A percentile compares a stretch with the other conserved stretches of the same genome.
Evolutionary conservation across 2,888 invertebrate genomes (phyloP).

Genomic region (Agapostemon virescens): DNA sequence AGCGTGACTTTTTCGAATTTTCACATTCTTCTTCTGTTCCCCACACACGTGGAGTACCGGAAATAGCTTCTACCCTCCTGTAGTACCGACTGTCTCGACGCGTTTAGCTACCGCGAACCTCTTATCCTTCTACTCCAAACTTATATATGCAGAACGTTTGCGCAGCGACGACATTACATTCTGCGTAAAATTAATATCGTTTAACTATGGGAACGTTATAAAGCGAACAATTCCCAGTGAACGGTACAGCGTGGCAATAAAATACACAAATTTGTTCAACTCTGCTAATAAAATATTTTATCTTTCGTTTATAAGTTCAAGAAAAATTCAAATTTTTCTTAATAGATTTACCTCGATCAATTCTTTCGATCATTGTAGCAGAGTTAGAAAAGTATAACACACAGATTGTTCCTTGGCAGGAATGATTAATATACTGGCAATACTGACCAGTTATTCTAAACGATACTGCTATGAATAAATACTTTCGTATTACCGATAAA

Average conservation of each 20-base stretch:
- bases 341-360: no score
- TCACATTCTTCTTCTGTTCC: constrained; percentile 55
- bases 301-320: neutral
- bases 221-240: neutral
- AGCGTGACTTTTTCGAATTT: constrained; percentile 58
- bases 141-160: constrained; percentile 16
- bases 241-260: neutral
- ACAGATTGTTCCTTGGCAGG: no score
- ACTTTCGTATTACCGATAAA: no score
- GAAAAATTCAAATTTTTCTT: neutral
- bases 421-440: no score
- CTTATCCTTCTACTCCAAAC: constrained; percentile 29
- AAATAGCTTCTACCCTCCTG: constrained; percentile 59
- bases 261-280: neutral
- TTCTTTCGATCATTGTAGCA: neutral
- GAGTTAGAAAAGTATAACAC: no score
- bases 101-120: constrained; percentile 38
- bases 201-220: neutral
- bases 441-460: no score
- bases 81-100: constrained; percentile 28
- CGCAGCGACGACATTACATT: neutral
- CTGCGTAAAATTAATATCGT: neutral
- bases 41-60: constrained; percentile 54
- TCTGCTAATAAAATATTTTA: neutral
- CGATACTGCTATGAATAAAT: no score